A percentile compares a stretch with the other conserved stretches of the same genome.
Conservation (phyloP, 2,888 invertebrate genomes). For the Callyntrura guangdongensis region DNA sequence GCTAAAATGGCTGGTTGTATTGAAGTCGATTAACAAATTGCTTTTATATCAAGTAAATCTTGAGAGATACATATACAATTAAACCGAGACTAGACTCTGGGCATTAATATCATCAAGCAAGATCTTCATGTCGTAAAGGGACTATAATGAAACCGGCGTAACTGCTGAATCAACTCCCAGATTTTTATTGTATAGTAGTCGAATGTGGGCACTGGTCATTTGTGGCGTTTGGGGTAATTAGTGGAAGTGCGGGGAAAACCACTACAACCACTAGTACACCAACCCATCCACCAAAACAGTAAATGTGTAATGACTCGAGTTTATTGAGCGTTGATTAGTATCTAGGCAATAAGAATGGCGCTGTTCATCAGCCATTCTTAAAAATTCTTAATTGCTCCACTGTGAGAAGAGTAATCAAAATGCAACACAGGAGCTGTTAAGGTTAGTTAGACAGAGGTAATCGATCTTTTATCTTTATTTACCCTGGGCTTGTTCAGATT, state of each 20-base stretch:
- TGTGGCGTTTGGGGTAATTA: conserved; percentile 59
- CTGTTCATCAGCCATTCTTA: conserved; percentile 16
- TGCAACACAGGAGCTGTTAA: not conserved
- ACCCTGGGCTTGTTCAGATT: conserved; percentile 8
- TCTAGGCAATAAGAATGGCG: not conserved
- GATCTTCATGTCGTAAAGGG: not conserved
- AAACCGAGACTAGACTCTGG: not conserved
- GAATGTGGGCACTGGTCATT: conserved; percentile 10
- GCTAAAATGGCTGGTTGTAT: conserved; percentile 10
- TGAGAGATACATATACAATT: conserved; percentile 21
- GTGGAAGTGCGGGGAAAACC: conserved; percentile 18
- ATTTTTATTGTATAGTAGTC: conserved; percentile 26
- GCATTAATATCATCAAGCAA: not conserved
- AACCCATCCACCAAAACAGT: not conserved
- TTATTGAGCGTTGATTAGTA: conserved; percentile 46
- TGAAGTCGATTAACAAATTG: conserved; percentile 40
- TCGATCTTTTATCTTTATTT: not conserved
- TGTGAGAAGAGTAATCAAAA: conserved; percentile 40
- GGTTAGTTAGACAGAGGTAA: conserved; percentile 10
- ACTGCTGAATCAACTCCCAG: conserved; percentile 71
- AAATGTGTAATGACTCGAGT: conserved; percentile 11
- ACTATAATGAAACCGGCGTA: conserved; percentile 45
- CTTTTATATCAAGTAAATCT: conserved; percentile 31
- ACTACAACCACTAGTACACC: not conserved
- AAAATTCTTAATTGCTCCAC: conserved; percentile 35